Conservation (phyloP, 2,797 vertebrate species). For the Falco concolor region DNA sequence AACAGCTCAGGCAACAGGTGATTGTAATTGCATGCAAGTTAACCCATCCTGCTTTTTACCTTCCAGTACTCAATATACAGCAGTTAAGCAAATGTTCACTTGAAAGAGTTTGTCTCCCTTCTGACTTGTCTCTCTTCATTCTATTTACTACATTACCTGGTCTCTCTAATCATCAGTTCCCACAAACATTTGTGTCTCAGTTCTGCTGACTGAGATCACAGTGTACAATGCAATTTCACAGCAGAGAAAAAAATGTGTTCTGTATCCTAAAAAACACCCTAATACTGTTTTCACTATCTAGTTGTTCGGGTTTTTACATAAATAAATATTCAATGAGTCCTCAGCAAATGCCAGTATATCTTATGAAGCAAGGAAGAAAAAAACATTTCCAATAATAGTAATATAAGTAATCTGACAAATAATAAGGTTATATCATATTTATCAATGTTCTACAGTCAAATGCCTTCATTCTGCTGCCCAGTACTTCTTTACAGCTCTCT, state of each 20-base stretch:
- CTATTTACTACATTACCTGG: neutral
- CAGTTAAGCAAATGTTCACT: neutral
- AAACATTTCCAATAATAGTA: neutral
- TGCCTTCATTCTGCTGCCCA: neutral
- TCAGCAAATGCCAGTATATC: neutral
- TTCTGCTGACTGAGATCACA: conserved; percentile 17
- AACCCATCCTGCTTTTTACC: neutral
- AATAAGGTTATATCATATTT: neutral
- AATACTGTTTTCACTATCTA: neutral
- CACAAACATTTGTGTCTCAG: neutral
- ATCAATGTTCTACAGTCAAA: neutral
- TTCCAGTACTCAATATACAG: neutral
- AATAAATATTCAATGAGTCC: conserved; percentile 4
- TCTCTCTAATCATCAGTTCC: neutral
- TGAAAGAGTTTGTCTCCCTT: neutral
- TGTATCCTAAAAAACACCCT: neutral
- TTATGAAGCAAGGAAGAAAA: neutral
- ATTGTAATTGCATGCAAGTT: neutral
- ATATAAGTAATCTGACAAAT: neutral
- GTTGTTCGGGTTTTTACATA: neutral
- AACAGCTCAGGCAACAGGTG: neutral
- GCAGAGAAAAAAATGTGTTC: neutral
- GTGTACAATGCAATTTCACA: neutral
- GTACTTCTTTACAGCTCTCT: neutral
- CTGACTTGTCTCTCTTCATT: neutral